A percentile compares a stretch with the other conserved stretches of the same genome.
Conservation (phyloP, 2,797 vertebrate genomes). For the Chrysocyon brachyurus region DNA sequence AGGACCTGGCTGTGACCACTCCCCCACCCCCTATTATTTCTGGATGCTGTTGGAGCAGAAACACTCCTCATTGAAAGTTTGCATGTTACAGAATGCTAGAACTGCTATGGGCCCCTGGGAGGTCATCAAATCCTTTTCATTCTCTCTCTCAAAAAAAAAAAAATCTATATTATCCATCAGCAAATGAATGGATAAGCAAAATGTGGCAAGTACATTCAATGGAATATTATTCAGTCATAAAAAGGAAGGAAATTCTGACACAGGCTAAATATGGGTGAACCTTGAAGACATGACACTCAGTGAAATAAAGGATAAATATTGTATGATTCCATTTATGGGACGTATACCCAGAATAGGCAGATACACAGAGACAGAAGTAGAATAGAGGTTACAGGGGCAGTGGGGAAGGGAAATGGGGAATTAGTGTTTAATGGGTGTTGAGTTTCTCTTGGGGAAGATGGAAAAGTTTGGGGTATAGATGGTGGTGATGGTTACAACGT, state of each 20-base stretch:
- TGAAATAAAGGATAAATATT: background rate
- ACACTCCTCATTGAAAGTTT: background rate
- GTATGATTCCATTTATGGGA: background rate
- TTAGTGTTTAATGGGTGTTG: background rate
- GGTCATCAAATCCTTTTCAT: background rate
- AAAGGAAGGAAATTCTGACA: background rate
- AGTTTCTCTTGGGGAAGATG: background rate
- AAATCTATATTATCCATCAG: rapidly evolving
- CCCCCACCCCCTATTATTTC: background rate
- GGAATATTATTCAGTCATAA: background rate
- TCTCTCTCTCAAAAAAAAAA: background rate
- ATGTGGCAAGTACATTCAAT: background rate
- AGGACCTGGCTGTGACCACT: background rate
- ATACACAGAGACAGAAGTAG: too few relatives aligned
- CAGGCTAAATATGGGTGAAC: background rate
- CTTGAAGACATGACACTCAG: too few relatives aligned
- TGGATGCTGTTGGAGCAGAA: background rate
- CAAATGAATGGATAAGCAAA: background rate
- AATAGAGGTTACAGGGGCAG: background rate
- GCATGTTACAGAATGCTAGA: background rate
- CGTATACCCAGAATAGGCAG: background rate
- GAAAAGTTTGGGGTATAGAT: background rate
- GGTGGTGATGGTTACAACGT: rapidly evolving
- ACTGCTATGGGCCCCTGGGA: background rate
- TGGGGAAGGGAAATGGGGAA: too few relatives aligned